Conservation (phyloP, 2,797 vertebrate genomes). For the Poecilia gillii region DNA sequence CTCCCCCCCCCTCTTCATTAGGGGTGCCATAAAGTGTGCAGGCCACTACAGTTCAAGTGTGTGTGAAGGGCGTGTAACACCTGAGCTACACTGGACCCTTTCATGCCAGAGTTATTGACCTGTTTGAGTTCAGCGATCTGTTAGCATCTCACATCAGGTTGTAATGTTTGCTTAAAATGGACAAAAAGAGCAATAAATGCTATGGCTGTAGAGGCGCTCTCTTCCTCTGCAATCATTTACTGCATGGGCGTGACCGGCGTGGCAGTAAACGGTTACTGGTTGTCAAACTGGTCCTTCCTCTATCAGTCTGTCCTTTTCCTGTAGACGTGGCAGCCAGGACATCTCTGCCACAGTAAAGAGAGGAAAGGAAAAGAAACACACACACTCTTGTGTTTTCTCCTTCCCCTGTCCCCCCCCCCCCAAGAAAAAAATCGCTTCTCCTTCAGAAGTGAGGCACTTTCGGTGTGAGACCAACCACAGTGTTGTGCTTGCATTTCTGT, state of each 20-base stretch:
- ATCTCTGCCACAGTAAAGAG: slow-evolving; percentile 13
- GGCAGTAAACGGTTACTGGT: slow-evolving; percentile 36
- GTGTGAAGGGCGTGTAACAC: not conserved
- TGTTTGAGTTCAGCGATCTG: not conserved
- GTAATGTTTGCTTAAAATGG: slow-evolving; percentile 20
- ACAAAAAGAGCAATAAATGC: slow-evolving; percentile 14
- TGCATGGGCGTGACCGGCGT: slow-evolving; percentile 7
- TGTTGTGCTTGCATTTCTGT: slow-evolving; percentile 32
- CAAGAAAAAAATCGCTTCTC: slow-evolving; percentile 20
- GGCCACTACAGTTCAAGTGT: not conserved
- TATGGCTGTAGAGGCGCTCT: not conserved
- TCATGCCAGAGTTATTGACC: not conserved
- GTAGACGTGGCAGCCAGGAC: slow-evolving; percentile 25
- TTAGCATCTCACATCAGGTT: slow-evolving; percentile 4
- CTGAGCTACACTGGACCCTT: not conserved
- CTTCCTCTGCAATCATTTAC: not conserved
- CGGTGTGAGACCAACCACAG: slow-evolving; percentile 61
- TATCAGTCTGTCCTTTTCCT: slow-evolving; percentile 34
- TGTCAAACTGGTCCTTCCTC: slow-evolving; percentile 34
- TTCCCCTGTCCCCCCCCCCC: slow-evolving; percentile 4
- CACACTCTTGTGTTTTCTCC: slow-evolving; percentile 10
- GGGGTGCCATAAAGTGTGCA: not conserved
- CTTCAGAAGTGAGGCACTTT: slow-evolving; percentile 71
- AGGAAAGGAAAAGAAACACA: slow-evolving; percentile 6
- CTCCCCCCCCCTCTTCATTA: not conserved